Evolutionary conservation across 2,113 vertebrate species (phyloP).

Genomic region (Cebus imitator): DNA sequence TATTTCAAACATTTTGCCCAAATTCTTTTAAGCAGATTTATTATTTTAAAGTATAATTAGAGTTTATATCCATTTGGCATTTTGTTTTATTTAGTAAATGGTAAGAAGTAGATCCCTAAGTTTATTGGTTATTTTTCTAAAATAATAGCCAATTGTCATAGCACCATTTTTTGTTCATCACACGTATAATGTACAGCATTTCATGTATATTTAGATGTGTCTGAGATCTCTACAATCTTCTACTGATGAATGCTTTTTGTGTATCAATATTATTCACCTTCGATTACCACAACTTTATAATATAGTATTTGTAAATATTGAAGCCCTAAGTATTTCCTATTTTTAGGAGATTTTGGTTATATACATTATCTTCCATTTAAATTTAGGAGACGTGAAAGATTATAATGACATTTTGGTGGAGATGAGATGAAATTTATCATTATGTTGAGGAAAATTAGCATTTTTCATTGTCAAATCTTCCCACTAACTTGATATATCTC

Average conservation of each 20-base stretch:
- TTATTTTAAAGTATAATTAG: neutral
- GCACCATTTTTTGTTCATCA: neutral
- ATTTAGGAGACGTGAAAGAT: constrained; percentile 4
- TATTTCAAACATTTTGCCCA: neutral
- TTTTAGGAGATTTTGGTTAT: constrained; percentile 8
- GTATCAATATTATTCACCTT: neutral
- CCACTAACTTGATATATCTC: neutral
- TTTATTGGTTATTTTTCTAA: neutral
- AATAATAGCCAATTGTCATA: neutral
- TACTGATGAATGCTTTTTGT: neutral
- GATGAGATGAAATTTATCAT: constrained; percentile 38
- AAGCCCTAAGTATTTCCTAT: neutral
- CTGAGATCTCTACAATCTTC: neutral
- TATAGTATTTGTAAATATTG: neutral
- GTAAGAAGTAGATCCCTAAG: neutral
- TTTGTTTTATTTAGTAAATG: constrained; percentile 24
- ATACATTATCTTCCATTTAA: neutral
- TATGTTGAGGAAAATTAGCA: constrained; percentile 20
- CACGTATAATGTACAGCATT: neutral
- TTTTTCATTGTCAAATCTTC: constrained; percentile 23
- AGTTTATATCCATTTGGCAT: neutral
- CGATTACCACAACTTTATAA: neutral
- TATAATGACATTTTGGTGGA: constrained; percentile 17
- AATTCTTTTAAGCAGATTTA: neutral
- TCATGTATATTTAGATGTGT: neutral